Percentiles rank a stretch among this genome's conserved stretches.
Conservation (phyloP, 1,140 invertebrate genomes). For the Temnothorax longispinosus region DNA sequence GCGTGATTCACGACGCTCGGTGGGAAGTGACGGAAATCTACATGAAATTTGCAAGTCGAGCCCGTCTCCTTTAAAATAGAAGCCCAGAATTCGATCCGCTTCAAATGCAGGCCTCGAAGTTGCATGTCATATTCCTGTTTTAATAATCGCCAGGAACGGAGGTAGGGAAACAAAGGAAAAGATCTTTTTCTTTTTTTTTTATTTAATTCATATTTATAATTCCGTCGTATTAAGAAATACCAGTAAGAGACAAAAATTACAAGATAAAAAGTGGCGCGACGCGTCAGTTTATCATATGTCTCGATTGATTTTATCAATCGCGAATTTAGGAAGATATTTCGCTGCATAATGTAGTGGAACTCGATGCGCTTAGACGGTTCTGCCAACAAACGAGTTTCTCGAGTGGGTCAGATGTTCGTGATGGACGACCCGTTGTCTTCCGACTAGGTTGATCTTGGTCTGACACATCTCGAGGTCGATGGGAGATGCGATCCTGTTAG, state of each 20-base stretch:
- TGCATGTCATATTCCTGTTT: not conserved
- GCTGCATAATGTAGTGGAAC: not conserved
- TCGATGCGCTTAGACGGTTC: not conserved
- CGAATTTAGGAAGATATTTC: not conserved
- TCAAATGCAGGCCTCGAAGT: not conserved
- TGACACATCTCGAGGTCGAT: constrained; percentile 45
- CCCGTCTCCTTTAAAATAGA: constrained; percentile 21
- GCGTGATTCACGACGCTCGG: constrained; percentile 23
- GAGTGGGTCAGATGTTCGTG: constrained; percentile 12
- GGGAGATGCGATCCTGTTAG: constrained; percentile 40
- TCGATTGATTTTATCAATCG: not conserved
- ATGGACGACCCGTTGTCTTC: constrained; percentile 46
- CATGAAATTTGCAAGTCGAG: constrained; percentile 34
- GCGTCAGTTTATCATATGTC: too few species aligned
- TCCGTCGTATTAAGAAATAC: not conserved
- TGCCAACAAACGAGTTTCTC: constrained; percentile 31
- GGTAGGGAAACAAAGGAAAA: not conserved
- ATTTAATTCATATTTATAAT: not conserved
- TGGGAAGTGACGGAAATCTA: constrained; percentile 35
- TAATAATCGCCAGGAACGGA: not conserved
- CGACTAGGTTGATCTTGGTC: constrained; percentile 45
- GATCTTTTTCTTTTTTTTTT: not conserved
- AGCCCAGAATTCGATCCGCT: not conserved
- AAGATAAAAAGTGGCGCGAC: not conserved
- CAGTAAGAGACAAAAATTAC: not conserved